Conservation (phyloP, 2,888 invertebrate genomes). For the Orthonevra nobilis region DNA sequence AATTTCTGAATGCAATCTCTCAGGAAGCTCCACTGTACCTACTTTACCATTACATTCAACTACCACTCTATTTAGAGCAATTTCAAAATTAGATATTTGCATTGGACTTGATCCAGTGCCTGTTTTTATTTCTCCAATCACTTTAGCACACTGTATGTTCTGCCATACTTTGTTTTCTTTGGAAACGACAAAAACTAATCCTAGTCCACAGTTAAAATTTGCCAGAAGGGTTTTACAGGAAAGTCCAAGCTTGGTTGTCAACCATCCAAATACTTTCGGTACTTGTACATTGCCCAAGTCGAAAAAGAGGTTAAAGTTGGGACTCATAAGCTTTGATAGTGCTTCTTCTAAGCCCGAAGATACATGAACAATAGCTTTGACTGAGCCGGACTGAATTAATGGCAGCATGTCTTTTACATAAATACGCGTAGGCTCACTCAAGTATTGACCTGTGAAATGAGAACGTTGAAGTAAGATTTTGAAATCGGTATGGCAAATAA, state of each 20-base stretch:
- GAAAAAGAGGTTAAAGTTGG: constrained; percentile 84
- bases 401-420: constrained; percentile 90
- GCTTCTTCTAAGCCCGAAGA: constrained; percentile 96
- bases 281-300: constrained; percentile 88
- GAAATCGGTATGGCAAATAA: background rate
- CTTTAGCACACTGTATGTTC: constrained; percentile 79
- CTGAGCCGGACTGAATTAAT: constrained; percentile 83
- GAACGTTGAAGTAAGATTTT: background rate
- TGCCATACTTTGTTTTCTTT: constrained; percentile 81
- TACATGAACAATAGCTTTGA: constrained; percentile 96
- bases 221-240: constrained; percentile 90
- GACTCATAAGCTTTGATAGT: constrained; percentile 90
- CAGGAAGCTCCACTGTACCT: background rate
- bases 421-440: constrained; percentile 92
- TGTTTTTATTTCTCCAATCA: constrained; percentile 80
- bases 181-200: constrained; percentile 89
- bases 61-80: constrained; percentile 82
- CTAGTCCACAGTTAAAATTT: constrained; percentile 98
- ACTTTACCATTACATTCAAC: constrained; percentile 74
- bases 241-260: constrained; percentile 88
- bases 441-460: constrained; percentile 84
- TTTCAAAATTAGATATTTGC: constrained; percentile 86
- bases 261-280: constrained; percentile 93
- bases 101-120: constrained; percentile 16
- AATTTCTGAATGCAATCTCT: background rate